Evolutionary conservation across 2,797 vertebrate species (phyloP), one percentile per base, ranked within the genome.

Genomic region (Graptemys geographica): DNA sequence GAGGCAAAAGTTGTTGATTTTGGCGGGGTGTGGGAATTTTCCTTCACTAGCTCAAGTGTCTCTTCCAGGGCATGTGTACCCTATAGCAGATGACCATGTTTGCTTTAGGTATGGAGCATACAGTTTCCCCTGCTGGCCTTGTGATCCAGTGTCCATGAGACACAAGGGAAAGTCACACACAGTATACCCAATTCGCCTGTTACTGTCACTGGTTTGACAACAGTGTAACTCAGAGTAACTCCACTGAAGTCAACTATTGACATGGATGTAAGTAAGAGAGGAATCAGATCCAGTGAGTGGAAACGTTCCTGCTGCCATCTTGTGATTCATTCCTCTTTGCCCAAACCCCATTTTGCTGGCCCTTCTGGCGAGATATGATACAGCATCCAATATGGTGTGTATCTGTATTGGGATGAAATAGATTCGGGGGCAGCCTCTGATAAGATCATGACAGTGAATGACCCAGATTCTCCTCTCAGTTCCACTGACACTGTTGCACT

Each of bases 401-500:
- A 28, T 23, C n/a, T 37, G 27, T 11, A 2, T 1, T 33, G 82
- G 56, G n/a, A 51, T 6, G 56, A 85, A 33, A 47, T 13, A 1
- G 9, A 56, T 56, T 76, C 16, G 53, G 57, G 19, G 69, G 56
- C 56, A 33, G 55, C 4, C 3, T 49, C 65, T 1, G 15, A 27
- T 21, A 44, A 56, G 0, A 37, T 69, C 65, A 69, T 19, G 9
- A 69, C 65, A 69, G 19, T n/a, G 18, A 0, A 59, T 33, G 49
- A 37, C 51, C 65, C 56, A 72, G 52, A 37, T 69, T 53, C 79
- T 57, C 57, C 49, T 56, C 83, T 86, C 51, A 27, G 56, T 44
- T 28, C 3, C 56, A 7, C 0, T 3, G 51, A 56, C 25, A 1
- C n/a, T 59, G 15, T 5, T 28, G 11, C 4, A 6, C 10, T 37